phyloP scores from a whole-genome alignment of 2,113 vertebrate species.

The Gopherus flavomarginatus region DNA sequence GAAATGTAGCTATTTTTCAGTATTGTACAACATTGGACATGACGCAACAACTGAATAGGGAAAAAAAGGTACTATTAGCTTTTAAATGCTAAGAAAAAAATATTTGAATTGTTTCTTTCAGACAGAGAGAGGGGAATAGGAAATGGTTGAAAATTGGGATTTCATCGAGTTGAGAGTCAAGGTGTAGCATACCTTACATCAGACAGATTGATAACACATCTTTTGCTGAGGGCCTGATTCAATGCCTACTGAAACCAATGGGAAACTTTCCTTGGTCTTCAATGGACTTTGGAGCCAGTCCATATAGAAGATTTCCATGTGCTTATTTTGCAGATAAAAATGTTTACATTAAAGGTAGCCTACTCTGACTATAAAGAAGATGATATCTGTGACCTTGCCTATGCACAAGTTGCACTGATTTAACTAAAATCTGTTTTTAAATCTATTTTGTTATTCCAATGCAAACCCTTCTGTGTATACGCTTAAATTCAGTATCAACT shows the following conservation, averaged over 20 bases:
- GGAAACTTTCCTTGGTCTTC: background rate
- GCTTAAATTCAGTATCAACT: background rate
- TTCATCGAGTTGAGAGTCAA: constrained; percentile 9
- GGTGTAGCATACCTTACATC: background rate
- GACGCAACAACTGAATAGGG: constrained; percentile 40
- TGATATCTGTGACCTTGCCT: background rate
- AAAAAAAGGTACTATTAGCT: constrained; percentile 64
- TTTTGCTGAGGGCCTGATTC: background rate
- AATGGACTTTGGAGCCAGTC: background rate
- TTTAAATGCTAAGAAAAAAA: constrained; percentile 46
- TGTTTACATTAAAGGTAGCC: background rate
- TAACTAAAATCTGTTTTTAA: background rate
- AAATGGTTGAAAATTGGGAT: constrained; percentile 18
- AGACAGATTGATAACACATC: background rate
- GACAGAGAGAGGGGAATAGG: constrained; percentile 9
- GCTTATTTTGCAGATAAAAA: background rate
- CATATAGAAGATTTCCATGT: background rate
- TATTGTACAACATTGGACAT: constrained; percentile 23
- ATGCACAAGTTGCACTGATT: background rate
- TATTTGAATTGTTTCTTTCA: constrained; percentile 61
- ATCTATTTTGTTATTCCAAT: background rate
- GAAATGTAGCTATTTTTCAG: constrained; percentile 61
- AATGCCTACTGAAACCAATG: background rate
- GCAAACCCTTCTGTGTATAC: background rate
- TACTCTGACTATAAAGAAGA: background rate